These are phyloP conservation scores for Rhagologus leucostigma DNA, from an alignment of 2,113 vertebrate species.

Conservation along the genomic window DNA sequence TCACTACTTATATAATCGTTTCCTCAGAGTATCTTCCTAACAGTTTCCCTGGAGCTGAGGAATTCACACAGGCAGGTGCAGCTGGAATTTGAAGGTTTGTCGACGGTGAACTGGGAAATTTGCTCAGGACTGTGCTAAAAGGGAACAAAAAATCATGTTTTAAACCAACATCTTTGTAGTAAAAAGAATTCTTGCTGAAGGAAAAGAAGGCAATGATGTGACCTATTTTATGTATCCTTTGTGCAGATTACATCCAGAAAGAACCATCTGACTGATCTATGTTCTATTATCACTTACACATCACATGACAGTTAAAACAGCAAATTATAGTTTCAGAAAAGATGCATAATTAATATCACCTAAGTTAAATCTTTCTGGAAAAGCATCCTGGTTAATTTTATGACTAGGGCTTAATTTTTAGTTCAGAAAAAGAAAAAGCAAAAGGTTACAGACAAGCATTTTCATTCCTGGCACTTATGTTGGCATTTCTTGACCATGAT, in stretches of 20 bases:
- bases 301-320: not conserved
- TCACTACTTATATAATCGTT: conserved; percentile 14
- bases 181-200: not conserved
- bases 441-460: not conserved
- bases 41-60: not conserved
- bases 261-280: not conserved
- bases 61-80: not conserved
- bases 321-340: not conserved
- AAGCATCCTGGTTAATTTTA: not conserved
- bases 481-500: not conserved
- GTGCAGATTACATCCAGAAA: not conserved
- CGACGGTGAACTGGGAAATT: not conserved
- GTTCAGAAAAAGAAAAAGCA: not conserved
- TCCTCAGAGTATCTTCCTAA: not conserved
- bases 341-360: not conserved
- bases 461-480: not conserved
- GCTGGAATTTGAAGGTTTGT: not conserved
- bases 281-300: not conserved
- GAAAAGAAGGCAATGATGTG: not conserved
- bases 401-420: not conserved
- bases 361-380: not conserved
- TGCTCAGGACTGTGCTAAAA: not conserved
- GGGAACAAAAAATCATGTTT: not conserved
- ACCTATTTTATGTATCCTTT: not conserved
- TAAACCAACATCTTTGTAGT: not conserved